These are phyloP conservation scores for Callinectes sapidus DNA, from an alignment of 2,888 invertebrate species.

Conservation along the genomic window DNA sequence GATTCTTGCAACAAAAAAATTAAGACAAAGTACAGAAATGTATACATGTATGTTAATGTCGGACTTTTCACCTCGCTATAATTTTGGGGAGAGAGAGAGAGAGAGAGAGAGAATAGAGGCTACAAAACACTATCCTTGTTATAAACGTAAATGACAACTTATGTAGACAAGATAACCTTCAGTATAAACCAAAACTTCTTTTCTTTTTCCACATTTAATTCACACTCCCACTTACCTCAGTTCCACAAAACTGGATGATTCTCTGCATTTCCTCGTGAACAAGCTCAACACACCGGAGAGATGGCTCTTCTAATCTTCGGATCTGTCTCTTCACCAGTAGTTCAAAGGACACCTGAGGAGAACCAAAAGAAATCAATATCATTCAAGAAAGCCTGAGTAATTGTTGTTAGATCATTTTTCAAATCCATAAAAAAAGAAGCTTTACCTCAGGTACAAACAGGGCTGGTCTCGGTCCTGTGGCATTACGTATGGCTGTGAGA, in stretches of 20 bases:
- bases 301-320: conserved; percentile 95
- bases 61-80: no score
- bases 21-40: no score
- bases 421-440: neutral
- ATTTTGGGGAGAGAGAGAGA: no score
- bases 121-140: no score
- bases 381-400: neutral
- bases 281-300: conserved; percentile 96
- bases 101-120: no score
- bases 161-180: no score
- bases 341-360: conserved; percentile 91
- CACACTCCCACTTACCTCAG: conserved; percentile 62
- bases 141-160: no score
- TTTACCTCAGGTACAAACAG: conserved; percentile 88
- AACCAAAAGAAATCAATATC: neutral
- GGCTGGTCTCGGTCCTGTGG: conserved; percentile 94
- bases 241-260: conserved; percentile 97
- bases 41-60: no score
- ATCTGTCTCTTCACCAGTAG: conserved; percentile 98
- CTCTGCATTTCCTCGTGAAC: conserved; percentile 99
- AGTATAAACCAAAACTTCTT: no score
- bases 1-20: neutral
- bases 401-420: no score
- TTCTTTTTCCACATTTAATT: neutral
- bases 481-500: conserved; percentile 98